These are phyloP conservation scores for Arge pagana DNA, from an alignment of 2,888 invertebrate genomes.

Conservation along the genomic window DNA sequence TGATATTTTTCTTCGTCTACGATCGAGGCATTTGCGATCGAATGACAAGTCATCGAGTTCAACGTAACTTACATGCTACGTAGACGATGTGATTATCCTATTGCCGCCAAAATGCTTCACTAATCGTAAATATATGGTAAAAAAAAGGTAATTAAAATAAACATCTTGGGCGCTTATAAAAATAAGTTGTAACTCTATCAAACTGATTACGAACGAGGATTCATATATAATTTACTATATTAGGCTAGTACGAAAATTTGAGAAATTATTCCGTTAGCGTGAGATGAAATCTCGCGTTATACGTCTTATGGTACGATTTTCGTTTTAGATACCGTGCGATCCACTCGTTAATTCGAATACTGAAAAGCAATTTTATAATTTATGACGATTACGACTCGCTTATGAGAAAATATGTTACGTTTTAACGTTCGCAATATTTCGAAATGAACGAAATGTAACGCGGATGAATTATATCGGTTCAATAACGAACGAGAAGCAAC, in stretches of 20 bases:
- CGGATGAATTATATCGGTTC: too few relatives aligned
- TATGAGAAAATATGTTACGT: too few relatives aligned
- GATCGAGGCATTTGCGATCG: not conserved
- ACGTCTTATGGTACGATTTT: too few relatives aligned
- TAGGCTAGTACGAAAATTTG: constrained; percentile 3
- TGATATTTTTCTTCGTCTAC: too few relatives aligned
- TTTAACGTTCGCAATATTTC: too few relatives aligned
- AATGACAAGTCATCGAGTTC: constrained; percentile 15
- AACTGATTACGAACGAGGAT: constrained; percentile 6
- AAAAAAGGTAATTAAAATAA: not conserved
- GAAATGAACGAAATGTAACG: too few relatives aligned
- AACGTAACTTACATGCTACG: constrained; percentile 10
- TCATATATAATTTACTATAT: not conserved
- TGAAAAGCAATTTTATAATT: too few relatives aligned
- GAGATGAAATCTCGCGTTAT: constrained; percentile 11
- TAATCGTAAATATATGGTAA: constrained; percentile 1
- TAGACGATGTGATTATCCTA: constrained; percentile 10
- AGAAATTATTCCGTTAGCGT: constrained; percentile 15
- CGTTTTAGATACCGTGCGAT: too few relatives aligned
- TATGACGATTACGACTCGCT: too few relatives aligned
- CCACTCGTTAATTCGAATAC: too few relatives aligned
- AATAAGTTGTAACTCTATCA: constrained; percentile 9
- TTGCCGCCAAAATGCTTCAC: constrained; percentile 15
- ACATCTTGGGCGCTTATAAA: constrained; percentile 4
- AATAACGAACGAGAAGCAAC: too few relatives aligned